Evolutionary conservation across 2,113 vertebrate genomes (phyloP).

Genomic region (Pachypanchax playfairii): DNA sequence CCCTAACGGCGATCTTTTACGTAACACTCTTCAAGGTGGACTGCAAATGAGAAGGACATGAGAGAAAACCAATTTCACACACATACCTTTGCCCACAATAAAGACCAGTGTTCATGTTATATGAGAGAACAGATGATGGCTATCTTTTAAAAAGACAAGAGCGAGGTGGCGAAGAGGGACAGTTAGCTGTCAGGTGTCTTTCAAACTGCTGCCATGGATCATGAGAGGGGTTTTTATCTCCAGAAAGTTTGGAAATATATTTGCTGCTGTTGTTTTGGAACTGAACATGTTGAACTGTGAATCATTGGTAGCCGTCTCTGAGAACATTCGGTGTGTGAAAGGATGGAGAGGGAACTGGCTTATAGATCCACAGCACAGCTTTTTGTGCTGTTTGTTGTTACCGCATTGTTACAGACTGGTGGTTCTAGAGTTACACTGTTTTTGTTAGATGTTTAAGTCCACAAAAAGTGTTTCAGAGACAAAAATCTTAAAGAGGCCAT

Average conservation of each 20-base stretch:
- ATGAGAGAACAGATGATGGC: slow-evolving; percentile 48
- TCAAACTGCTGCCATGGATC: background rate
- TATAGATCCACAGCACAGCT: no score
- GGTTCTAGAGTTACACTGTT: no score
- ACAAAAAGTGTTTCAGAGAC: no score
- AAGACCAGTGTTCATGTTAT: slow-evolving; percentile 34
- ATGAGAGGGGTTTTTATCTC: background rate
- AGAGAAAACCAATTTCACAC: slow-evolving; percentile 49
- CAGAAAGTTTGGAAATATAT: background rate
- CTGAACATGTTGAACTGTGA: background rate
- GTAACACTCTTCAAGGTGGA: slow-evolving; percentile 46
- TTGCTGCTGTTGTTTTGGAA: background rate
- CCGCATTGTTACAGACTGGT: background rate
- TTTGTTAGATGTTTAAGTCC: no score
- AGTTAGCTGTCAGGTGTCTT: slow-evolving; percentile 27
- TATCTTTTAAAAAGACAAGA: slow-evolving; percentile 2
- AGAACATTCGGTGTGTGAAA: no score
- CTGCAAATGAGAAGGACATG: slow-evolving; percentile 33
- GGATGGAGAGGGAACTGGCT: no score
- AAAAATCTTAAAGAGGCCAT: no score
- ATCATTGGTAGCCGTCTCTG: background rate
- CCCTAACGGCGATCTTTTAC: slow-evolving; percentile 32
- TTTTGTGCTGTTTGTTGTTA: background rate
- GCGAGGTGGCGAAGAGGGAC: background rate
- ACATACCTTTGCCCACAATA: slow-evolving; percentile 32